Evolutionary conservation across 2,888 invertebrate species (phyloP).

Genomic region (Eupithecia subumbrata): DNA sequence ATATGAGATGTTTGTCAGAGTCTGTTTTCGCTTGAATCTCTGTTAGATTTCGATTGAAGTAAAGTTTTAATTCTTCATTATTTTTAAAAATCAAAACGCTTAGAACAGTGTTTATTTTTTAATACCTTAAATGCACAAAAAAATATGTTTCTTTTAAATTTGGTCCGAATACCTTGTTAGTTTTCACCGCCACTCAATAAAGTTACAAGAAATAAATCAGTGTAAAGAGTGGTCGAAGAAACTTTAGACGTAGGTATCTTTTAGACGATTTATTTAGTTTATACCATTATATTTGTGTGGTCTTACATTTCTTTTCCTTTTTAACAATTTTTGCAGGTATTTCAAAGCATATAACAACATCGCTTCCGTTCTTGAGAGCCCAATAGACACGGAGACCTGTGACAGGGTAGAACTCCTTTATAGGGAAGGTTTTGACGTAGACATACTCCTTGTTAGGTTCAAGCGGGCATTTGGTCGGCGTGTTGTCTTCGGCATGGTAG

Average conservation of each 20-base stretch:
- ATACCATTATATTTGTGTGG: not conserved
- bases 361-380: constrained; percentile 78
- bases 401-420: constrained; percentile 77
- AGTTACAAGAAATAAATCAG: not conserved
- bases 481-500: constrained; percentile 55
- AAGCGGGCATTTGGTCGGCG: constrained; percentile 86
- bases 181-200: not conserved
- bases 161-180: too few relatives aligned
- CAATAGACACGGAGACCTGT: constrained; percentile 83
- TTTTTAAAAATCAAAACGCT: too few relatives aligned
- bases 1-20: too few relatives aligned
- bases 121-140: too few relatives aligned
- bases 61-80: too few relatives aligned
- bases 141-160: too few relatives aligned
- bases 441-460: constrained; percentile 86
- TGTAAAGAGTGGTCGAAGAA: not conserved
- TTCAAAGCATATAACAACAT: constrained; percentile 85
- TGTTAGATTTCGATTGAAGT: not conserved
- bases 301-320: constrained; percentile 1
- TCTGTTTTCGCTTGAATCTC: too few relatives aligned
- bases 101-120: too few relatives aligned
- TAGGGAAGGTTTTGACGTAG: constrained; percentile 84
- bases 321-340: constrained; percentile 76
- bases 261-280: not conserved
- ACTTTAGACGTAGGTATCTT: not conserved